Evolutionary conservation across 2,113 vertebrate genomes (phyloP).

Genomic region (Salvelinus alpinus): DNA sequence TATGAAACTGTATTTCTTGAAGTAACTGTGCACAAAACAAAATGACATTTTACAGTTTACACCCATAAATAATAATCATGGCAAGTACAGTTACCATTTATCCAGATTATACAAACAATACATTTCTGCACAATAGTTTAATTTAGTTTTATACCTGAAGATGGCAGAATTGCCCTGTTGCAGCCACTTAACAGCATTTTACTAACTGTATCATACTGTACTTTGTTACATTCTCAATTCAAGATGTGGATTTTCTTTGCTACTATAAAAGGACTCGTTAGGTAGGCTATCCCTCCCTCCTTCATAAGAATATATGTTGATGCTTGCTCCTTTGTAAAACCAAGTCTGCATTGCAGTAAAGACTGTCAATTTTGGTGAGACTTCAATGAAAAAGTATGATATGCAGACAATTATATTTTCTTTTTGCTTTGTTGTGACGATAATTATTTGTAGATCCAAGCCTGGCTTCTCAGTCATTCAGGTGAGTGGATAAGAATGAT

Average conservation of each 20-base stretch:
- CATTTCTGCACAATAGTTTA: slow-evolving; percentile 5
- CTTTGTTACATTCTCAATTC: not conserved
- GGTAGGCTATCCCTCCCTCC: too few relatives aligned
- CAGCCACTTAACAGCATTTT: not conserved
- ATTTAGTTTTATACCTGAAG: slow-evolving; percentile 36
- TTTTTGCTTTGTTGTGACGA: not conserved
- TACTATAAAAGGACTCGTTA: too few relatives aligned
- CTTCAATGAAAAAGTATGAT: not conserved
- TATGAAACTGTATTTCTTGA: too few relatives aligned
- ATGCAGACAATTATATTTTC: not conserved
- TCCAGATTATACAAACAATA: too few relatives aligned
- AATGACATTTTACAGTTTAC: too few relatives aligned
- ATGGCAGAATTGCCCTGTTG: slow-evolving; percentile 60
- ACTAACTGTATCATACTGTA: not conserved
- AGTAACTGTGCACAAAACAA: too few relatives aligned
- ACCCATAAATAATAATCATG: too few relatives aligned
- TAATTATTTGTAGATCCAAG: not conserved
- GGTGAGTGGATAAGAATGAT: not conserved
- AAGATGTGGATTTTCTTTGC: not conserved
- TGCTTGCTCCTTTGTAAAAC: too few relatives aligned
- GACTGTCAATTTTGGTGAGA: not conserved
- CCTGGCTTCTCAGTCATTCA: not conserved
- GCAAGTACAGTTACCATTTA: too few relatives aligned
- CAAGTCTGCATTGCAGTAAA: not conserved
- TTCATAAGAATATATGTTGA: too few relatives aligned